These are phyloP conservation scores for Netta rufina DNA, from an alignment of 2,797 vertebrate genomes.

Conservation along the genomic window DNA sequence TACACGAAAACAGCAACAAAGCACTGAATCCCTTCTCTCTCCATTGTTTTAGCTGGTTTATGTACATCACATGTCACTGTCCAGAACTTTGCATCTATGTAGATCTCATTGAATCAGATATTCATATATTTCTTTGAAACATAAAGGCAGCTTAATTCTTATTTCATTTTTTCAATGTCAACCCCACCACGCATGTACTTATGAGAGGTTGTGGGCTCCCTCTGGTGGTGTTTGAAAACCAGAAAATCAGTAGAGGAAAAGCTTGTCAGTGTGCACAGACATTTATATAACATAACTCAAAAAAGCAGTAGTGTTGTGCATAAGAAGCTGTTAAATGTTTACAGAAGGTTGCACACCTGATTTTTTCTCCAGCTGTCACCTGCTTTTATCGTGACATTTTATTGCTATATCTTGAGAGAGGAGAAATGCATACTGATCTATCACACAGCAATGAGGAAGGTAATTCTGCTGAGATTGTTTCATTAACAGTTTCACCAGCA, in stretches of 20 bases:
- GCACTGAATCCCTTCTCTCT: neutral
- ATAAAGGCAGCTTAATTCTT: neutral
- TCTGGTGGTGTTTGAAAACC: constrained; percentile 38
- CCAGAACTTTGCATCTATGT: neutral
- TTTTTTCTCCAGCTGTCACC: neutral
- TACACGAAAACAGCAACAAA: neutral
- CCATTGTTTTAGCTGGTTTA: neutral
- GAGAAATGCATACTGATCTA: neutral
- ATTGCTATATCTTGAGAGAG: neutral
- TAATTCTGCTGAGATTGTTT: neutral
- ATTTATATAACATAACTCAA: neutral
- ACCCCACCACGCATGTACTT: neutral
- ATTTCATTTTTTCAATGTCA: neutral
- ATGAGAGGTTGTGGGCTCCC: constrained; percentile 36
- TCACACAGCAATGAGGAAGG: neutral
- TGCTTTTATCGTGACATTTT: neutral
- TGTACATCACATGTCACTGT: neutral
- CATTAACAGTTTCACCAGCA: neutral
- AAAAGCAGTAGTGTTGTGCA: neutral
- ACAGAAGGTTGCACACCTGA: neutral
- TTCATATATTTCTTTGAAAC: neutral
- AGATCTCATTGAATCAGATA: neutral
- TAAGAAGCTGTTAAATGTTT: neutral
- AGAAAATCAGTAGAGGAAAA: neutral
- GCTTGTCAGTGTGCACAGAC: neutral